Conservation (phyloP, 2,797 vertebrate species). For the Yasuhikotakia modesta region DNA sequence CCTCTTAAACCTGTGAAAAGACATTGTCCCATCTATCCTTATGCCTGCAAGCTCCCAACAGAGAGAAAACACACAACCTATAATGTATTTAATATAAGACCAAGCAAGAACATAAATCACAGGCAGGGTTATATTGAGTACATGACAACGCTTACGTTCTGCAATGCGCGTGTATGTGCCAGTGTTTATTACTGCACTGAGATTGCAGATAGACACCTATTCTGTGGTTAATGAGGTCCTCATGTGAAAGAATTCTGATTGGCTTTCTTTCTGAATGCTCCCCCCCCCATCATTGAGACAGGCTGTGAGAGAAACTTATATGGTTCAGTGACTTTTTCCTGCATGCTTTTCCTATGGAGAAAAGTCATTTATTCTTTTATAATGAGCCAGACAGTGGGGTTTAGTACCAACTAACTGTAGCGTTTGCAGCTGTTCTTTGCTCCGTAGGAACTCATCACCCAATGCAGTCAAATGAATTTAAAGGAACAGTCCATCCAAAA, state of each 20-base stretch:
- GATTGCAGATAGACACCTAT: neutral
- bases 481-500: neutral
- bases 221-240: slow-evolving; percentile 39
- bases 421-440: neutral
- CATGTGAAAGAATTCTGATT: slow-evolving; percentile 33
- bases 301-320: slow-evolving; percentile 36
- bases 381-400: neutral
- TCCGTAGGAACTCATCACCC: neutral
- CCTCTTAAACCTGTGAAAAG: slow-evolving; percentile 47
- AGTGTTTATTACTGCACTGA: slow-evolving; percentile 34
- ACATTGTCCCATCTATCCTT: slow-evolving; percentile 36
- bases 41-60: slow-evolving; percentile 38
- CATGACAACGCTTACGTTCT: slow-evolving; percentile 52
- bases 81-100: slow-evolving; percentile 57
- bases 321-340: neutral
- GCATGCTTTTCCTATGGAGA: neutral
- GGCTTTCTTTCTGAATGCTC: slow-evolving; percentile 27
- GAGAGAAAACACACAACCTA: slow-evolving; percentile 50
- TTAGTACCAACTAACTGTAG: neutral
- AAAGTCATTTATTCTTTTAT: neutral
- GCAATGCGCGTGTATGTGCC: slow-evolving; percentile 31
- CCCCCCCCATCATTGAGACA: neutral
- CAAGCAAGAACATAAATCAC: slow-evolving; percentile 54
- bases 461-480: neutral
- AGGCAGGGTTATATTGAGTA: slow-evolving; percentile 66